Evolutionary conservation across 2,797 vertebrate genomes (phyloP).

Genomic region (Sebastes hubbsi): DNA sequence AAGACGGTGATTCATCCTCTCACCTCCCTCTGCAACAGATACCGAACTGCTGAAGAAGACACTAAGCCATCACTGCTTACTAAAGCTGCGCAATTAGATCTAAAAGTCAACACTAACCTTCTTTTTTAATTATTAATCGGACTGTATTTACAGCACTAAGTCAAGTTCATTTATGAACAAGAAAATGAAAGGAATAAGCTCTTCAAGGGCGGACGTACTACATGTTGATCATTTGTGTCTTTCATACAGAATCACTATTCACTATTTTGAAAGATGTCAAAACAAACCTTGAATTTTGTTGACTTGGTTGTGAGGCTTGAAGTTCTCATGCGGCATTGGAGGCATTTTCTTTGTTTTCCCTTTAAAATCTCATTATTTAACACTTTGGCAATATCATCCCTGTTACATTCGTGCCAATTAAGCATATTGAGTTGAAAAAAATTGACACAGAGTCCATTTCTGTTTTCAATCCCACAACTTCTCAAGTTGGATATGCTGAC

Average conservation of each 20-base stretch:
- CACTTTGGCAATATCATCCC: too few relatives aligned
- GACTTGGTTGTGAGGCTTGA: too few relatives aligned
- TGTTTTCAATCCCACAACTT: not conserved
- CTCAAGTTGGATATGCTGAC: not conserved
- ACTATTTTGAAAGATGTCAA: not conserved
- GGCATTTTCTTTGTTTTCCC: too few relatives aligned
- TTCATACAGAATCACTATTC: too few relatives aligned
- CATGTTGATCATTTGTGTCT: too few relatives aligned
- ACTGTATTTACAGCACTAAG: not conserved
- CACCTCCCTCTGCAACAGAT: conserved; percentile 2
- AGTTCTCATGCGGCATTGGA: too few relatives aligned
- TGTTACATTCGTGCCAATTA: too few relatives aligned
- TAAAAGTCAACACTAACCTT: not conserved
- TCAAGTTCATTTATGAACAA: not conserved
- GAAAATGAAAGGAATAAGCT: not conserved
- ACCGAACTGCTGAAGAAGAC: not conserved
- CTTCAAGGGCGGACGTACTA: not conserved
- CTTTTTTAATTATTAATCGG: not conserved
- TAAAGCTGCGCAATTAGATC: not conserved
- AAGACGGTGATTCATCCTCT: conserved; percentile 42
- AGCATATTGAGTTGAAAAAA: too few relatives aligned
- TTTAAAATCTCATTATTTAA: too few relatives aligned
- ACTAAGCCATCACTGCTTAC: not conserved
- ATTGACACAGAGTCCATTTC: not conserved
- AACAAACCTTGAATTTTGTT: too few relatives aligned